Evolutionary conservation across 1,140 invertebrate genomes (phyloP).

Genomic region (Heliothis virescens): DNA sequence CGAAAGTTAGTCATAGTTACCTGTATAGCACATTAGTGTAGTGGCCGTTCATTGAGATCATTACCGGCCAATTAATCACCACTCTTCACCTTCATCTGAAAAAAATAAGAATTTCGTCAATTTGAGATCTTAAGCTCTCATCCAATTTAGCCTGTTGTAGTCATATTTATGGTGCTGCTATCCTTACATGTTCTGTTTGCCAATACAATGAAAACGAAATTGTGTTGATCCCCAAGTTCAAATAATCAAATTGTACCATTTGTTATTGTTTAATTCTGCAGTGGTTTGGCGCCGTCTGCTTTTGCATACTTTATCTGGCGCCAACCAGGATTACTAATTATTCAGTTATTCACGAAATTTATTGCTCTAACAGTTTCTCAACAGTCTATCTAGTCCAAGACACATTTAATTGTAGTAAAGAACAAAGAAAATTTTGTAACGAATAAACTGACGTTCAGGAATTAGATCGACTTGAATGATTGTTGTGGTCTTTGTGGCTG

Average conservation of each 20-base stretch:
- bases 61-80: no score
- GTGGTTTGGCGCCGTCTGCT: conserved; percentile 4
- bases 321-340: conserved; percentile 25
- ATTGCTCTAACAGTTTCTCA: not conserved
- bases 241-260: conserved; percentile 11
- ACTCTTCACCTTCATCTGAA: not conserved
- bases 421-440: not conserved
- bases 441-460: no score
- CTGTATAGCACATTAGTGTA: conserved; percentile 16
- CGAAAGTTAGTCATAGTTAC: conserved; percentile 55
- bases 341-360: conserved; percentile 6
- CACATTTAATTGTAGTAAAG: not conserved
- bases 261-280: conserved; percentile 22
- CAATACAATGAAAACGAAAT: no score
- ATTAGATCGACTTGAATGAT: no score
- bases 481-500: no score
- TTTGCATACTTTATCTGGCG: conserved; percentile 30
- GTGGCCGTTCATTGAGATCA: conserved; percentile 36
- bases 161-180: no score
- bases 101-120: no score
- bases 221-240: not conserved
- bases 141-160: no score
- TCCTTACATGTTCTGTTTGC: no score
- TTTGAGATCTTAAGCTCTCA: no score
- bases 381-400: not conserved